Evolutionary conservation across 2,888 invertebrate genomes (phyloP).

Genomic region (Scaptomyza reducta): DNA sequence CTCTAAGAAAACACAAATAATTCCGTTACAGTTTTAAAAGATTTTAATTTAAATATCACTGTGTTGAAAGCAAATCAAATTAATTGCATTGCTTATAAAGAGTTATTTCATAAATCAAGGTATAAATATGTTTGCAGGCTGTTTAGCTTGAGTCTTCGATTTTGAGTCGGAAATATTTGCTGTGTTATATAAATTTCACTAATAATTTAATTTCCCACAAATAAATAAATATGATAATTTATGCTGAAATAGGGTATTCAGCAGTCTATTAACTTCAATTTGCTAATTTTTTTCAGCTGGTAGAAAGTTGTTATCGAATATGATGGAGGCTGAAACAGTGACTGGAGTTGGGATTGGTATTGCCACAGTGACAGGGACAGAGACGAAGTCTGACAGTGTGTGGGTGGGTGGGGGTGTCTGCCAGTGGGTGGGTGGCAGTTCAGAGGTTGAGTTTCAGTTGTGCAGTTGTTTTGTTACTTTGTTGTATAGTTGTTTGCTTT

Average conservation of each 20-base stretch:
- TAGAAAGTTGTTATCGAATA: constrained; percentile 78
- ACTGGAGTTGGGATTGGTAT: constrained; percentile 25
- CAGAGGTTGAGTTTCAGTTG: constrained; percentile 37
- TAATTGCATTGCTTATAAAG: neutral
- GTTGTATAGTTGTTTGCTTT: constrained; percentile 11
- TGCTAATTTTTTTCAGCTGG: constrained; percentile 43
- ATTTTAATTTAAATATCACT: neutral
- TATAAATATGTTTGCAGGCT: no score
- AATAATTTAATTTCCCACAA: no score
- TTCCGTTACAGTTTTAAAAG: neutral
- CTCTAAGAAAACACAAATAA: no score
- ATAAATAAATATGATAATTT: neutral
- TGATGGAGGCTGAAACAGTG: constrained; percentile 44
- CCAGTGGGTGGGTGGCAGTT: constrained; percentile 44
- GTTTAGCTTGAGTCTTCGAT: no score
- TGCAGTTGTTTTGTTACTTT: neutral
- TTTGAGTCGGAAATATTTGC: no score
- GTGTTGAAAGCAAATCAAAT: neutral
- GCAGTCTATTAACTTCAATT: neutral
- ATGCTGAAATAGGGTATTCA: neutral
- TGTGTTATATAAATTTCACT: no score
- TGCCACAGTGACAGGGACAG: constrained; percentile 11
- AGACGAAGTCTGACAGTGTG: neutral
- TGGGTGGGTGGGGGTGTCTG: constrained; percentile 1
- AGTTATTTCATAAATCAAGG: no score